Evolutionary conservation across 2,888 invertebrate genomes (phyloP).

Genomic region (Callyntrura sp.): DNA sequence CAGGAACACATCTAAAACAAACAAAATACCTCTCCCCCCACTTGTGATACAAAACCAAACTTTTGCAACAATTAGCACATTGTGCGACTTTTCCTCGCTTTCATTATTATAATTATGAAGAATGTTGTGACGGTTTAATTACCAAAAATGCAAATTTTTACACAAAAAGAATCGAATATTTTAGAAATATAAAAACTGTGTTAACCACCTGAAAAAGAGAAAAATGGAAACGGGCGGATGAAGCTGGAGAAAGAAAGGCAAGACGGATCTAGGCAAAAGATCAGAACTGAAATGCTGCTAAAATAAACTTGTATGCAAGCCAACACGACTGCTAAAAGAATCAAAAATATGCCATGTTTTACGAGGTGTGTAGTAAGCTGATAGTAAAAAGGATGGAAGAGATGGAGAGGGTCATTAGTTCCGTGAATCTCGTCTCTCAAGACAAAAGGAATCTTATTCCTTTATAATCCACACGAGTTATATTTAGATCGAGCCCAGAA

Average conservation of each 20-base stretch:
- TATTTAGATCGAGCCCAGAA: constrained; percentile 77
- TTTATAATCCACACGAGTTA: constrained; percentile 75
- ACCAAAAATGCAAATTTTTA: constrained; percentile 26
- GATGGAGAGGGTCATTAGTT: constrained; percentile 66
- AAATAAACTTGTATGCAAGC: constrained; percentile 63
- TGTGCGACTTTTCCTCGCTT: background rate
- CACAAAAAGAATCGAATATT: background rate
- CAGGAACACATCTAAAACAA: background rate
- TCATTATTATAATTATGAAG: background rate
- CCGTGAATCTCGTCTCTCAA: constrained; percentile 63
- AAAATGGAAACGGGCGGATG: constrained; percentile 77
- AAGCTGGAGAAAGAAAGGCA: constrained; percentile 75
- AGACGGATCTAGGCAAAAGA: constrained; percentile 75
- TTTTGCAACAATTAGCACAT: background rate
- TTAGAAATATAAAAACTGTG: constrained; percentile 14
- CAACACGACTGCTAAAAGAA: constrained; percentile 41
- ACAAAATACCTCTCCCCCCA: background rate
- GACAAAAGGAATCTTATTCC: constrained; percentile 77
- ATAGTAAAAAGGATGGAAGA: constrained; percentile 16
- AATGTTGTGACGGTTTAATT: background rate
- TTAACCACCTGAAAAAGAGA: constrained; percentile 76
- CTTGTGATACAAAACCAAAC: background rate
- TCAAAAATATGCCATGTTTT: constrained; percentile 7
- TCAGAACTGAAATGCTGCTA: constrained; percentile 77
- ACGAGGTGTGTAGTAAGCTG: background rate